These are phyloP conservation scores for Galago senegalensis DNA, from an alignment of 2,797 vertebrate genomes.

Conservation along the genomic window DNA sequence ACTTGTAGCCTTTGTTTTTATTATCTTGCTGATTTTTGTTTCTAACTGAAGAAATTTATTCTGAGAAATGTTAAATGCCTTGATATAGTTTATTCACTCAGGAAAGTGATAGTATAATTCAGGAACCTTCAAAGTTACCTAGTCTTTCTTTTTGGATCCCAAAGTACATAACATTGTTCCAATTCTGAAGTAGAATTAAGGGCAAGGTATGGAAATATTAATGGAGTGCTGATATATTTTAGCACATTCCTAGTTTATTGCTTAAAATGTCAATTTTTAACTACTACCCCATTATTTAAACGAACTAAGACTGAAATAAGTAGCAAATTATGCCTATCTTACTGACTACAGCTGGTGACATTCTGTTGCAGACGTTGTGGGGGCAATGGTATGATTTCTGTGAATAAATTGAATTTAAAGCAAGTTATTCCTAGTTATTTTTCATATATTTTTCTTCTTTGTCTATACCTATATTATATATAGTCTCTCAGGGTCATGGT, in stretches of 20 bases:
- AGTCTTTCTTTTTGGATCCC: constrained; percentile 40
- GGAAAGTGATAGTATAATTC: constrained; percentile 43
- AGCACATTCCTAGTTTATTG: constrained; percentile 59
- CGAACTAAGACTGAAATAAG: constrained; percentile 66
- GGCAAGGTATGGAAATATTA: constrained; percentile 43
- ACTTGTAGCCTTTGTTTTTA: constrained; percentile 48
- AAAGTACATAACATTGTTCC: background rate
- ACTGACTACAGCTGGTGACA: constrained; percentile 71
- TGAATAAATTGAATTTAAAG: constrained; percentile 71
- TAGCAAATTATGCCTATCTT: constrained; percentile 61
- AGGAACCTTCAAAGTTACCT: constrained; percentile 55
- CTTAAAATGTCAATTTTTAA: constrained; percentile 68
- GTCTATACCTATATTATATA: background rate
- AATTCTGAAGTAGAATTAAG: constrained; percentile 62
- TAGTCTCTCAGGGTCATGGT: constrained; percentile 24
- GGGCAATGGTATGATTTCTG: constrained; percentile 60
- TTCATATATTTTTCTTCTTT: constrained; percentile 66
- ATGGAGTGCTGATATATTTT: constrained; percentile 56
- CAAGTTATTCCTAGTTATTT: constrained; percentile 54
- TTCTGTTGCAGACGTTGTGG: constrained; percentile 69
- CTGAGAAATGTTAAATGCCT: constrained; percentile 64
- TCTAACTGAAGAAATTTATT: constrained; percentile 58
- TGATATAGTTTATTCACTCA: constrained; percentile 45
- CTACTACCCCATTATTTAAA: constrained; percentile 57
- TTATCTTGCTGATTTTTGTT: constrained; percentile 42